Base-by-base conservation (phyloP, 2,888 invertebrate genomes). In the Coelogynopora nodosa region DNA sequence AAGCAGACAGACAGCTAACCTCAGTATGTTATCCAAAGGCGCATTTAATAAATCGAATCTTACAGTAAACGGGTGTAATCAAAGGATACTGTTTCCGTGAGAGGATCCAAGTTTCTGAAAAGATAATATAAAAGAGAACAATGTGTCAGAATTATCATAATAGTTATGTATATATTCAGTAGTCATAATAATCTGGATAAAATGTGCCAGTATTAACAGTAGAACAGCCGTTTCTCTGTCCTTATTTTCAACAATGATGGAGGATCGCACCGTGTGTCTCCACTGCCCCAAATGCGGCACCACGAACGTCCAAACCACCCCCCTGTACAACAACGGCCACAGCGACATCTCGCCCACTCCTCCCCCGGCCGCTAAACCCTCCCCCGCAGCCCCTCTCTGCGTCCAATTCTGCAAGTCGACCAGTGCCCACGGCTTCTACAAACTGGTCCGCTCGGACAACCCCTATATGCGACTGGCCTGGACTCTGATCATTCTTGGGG, bases 61-160 rank as follows among this genome's bases (percentile, higher is more conserved):
- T n/a, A n/a, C n/a, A n/a, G n/a, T n/a, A n/a, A n/a, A n/a, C n/a
- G n/a, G n/a, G n/a, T n/a, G n/a, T 49, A 49, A 49, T 49, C 86
- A 80, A 83, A 83, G 83, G 83, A 83, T 86, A 86, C 86, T n/a
- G 86, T 86, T 86, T 86, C 86, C 10, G 86, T 86, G 13, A 86
- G 31, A 2, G 86, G 86, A 85, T 86, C 86, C 29, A 86, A 31
- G 84, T 86, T 86, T 23, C 86, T 86, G 31, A 0, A 85, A 5
- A 84, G 29, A 28, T 84, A 83, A 26, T 26, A 80, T 23, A n/a
- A 80, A 80, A 80, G 10, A 80, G 23, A 10, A 23, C 10, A 10
- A 80, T 80, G 10, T 13, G 27, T 13, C 10, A 23, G 27, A 80
- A n/a, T n/a, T n/a, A n/a, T n/a, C n/a, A 23, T 13, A 27, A 80